phyloP scores from a whole-genome alignment of 2,888 invertebrate species.

The Lottia gigantea region DNA sequence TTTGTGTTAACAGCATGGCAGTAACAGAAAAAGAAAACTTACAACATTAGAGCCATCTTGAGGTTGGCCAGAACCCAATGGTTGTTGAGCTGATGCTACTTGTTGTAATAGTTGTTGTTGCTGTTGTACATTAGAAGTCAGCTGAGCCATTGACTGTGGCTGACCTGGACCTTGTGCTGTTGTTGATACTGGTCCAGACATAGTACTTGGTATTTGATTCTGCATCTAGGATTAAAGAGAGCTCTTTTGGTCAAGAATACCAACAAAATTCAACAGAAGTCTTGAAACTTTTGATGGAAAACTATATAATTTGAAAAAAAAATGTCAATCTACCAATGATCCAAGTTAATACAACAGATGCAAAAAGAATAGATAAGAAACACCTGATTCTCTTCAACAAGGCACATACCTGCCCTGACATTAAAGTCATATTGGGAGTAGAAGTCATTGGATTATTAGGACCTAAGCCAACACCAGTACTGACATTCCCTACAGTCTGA shows the following conservation, averaged over 20 bases:
- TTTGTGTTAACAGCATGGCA: no score
- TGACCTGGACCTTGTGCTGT: not conserved
- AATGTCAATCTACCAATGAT: no score
- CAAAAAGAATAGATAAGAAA: no score
- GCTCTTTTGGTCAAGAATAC: no score
- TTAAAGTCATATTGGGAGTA: not conserved
- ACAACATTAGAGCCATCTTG: constrained; percentile 1
- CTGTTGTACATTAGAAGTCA: not conserved
- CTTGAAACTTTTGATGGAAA: no score
- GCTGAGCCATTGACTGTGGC: no score
- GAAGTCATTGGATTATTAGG: not conserved
- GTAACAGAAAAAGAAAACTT: not conserved
- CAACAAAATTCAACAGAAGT: no score
- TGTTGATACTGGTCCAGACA: not conserved
- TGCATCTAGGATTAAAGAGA: not conserved
- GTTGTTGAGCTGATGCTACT: not conserved
- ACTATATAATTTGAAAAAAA: no score
- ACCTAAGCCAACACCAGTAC: not conserved
- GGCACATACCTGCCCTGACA: not conserved
- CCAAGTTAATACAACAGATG: no score
- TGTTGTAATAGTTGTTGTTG: constrained; percentile 6
- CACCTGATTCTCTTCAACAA: no score
- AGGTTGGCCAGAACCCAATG: not conserved
- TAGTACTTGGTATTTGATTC: not conserved
- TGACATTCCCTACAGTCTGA: no score